Evolutionary conservation across 2,888 invertebrate genomes (phyloP).

Genomic region (Glyphotaelius pellucidus): DNA sequence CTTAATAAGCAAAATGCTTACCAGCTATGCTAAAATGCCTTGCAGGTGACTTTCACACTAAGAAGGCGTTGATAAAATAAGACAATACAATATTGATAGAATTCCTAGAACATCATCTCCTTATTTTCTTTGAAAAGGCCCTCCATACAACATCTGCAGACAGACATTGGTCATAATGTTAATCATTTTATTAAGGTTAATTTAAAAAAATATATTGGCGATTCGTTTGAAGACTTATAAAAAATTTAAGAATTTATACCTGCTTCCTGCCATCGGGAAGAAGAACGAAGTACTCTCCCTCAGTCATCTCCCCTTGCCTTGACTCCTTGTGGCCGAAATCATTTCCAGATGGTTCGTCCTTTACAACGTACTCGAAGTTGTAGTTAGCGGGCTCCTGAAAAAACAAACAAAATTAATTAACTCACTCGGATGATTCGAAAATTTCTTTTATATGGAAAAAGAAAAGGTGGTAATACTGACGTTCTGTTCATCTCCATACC

Average conservation of each 20-base stretch:
- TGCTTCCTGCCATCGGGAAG: slow-evolving; percentile 84
- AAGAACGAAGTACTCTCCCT: slow-evolving; percentile 81
- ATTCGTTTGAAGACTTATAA: not conserved
- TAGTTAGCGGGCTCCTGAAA: slow-evolving; percentile 82
- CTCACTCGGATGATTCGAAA: too few relatives aligned
- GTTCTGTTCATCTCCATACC: slow-evolving; percentile 68
- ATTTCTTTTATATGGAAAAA: not conserved
- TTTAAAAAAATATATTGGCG: too few relatives aligned
- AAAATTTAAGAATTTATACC: slow-evolving; percentile 68
- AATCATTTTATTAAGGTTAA: too few relatives aligned
- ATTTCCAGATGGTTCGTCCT: slow-evolving; percentile 80
- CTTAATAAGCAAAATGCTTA: too few relatives aligned
- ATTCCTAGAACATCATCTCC: too few relatives aligned
- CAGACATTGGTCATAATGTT: too few relatives aligned
- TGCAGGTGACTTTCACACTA: too few relatives aligned
- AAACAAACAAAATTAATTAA: not conserved
- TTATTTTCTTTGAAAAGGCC: too few relatives aligned
- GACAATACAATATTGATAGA: too few relatives aligned
- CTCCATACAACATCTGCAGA: too few relatives aligned
- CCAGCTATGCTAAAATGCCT: too few relatives aligned
- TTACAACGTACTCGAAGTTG: slow-evolving; percentile 83
- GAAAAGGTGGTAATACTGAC: slow-evolving; percentile 64
- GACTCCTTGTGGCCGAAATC: slow-evolving; percentile 83
- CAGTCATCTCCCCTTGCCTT: slow-evolving; percentile 80
- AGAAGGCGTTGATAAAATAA: too few relatives aligned